Evolutionary conservation across 2,797 vertebrate genomes (phyloP).

Genomic region (Urosaurus nigricauda): DNA sequence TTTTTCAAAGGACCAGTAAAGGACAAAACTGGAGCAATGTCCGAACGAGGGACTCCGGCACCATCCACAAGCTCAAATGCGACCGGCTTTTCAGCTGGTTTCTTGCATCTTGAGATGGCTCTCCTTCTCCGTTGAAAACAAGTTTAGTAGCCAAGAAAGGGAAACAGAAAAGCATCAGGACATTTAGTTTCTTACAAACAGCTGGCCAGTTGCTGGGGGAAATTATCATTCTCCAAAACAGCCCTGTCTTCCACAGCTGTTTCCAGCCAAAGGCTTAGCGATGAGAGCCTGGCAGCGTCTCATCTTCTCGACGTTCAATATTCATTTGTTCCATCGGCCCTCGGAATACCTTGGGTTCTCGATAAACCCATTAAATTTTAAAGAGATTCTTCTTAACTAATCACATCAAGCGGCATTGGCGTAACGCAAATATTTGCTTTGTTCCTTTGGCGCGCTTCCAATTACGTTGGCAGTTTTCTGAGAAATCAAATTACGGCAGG

Average conservation of each 20-base stretch:
- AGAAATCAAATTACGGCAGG: conserved; percentile 59
- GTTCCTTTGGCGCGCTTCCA: conserved; percentile 65
- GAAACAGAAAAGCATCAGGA: not conserved
- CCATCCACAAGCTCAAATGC: too few species aligned
- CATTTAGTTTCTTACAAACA: not conserved
- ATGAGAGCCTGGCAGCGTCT: not conserved
- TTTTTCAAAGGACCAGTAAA: too few species aligned
- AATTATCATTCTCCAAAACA: not conserved
- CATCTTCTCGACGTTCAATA: conserved; percentile 35
- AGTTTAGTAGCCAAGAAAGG: not conserved
- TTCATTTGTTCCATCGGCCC: conserved; percentile 42
- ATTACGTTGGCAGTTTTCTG: conserved; percentile 60
- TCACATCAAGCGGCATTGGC: conserved; percentile 62
- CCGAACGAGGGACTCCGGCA: too few species aligned
- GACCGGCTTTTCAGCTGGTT: too few species aligned
- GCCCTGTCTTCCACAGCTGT: not conserved
- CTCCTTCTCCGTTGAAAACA: too few species aligned
- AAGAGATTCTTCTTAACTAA: conserved; percentile 67
- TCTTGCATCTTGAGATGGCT: too few species aligned
- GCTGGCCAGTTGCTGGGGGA: not conserved
- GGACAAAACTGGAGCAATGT: too few species aligned
- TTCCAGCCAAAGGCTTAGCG: not conserved
- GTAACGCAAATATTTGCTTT: conserved; percentile 72
- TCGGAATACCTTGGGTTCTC: not conserved
- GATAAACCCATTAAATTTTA: conserved; percentile 58